A percentile compares a stretch with the other conserved stretches of the same genome.
These are phyloP conservation scores for Herpetotheres cachinnans DNA, from an alignment of 2,113 vertebrate species.

Conservation along the genomic window DNA sequence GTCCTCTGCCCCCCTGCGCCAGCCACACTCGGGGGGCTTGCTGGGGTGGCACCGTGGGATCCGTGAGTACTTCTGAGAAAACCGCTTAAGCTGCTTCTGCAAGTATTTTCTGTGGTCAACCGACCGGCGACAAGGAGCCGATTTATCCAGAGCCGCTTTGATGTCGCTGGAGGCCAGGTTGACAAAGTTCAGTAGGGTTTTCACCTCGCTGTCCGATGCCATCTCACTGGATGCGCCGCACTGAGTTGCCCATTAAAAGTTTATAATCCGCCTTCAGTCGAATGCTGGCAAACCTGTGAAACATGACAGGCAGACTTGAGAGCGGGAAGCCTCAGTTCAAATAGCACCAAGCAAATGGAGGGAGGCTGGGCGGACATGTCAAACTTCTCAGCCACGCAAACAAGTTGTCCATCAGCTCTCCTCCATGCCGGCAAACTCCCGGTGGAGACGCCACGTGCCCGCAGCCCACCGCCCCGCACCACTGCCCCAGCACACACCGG, in stretches of 20 bases:
- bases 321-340: not conserved
- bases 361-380: not conserved
- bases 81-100: slow-evolving; percentile 96
- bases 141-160: slow-evolving; percentile 96
- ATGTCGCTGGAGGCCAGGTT: slow-evolving; percentile 98
- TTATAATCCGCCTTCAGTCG: not conserved
- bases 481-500: not conserved
- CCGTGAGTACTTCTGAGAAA: slow-evolving; percentile 92
- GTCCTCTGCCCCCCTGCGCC: slow-evolving; percentile 68
- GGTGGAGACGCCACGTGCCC: accelerated
- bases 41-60: slow-evolving; percentile 82
- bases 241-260: slow-evolving; percentile 70
- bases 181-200: slow-evolving; percentile 95
- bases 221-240: slow-evolving; percentile 63
- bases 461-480: not conserved
- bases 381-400: not conserved
- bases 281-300: not conserved
- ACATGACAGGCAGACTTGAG: not conserved
- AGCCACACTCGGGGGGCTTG: slow-evolving; percentile 69
- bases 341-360: not conserved
- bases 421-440: accelerated
- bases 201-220: slow-evolving; percentile 97
- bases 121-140: slow-evolving; percentile 92
- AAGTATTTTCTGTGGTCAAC: slow-evolving; percentile 98
- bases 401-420: not conserved